Evolutionary conservation across 1,140 invertebrate species (phyloP), one percentile per base, ranked within the genome.

Genomic region (Steinernema feltiae): DNA sequence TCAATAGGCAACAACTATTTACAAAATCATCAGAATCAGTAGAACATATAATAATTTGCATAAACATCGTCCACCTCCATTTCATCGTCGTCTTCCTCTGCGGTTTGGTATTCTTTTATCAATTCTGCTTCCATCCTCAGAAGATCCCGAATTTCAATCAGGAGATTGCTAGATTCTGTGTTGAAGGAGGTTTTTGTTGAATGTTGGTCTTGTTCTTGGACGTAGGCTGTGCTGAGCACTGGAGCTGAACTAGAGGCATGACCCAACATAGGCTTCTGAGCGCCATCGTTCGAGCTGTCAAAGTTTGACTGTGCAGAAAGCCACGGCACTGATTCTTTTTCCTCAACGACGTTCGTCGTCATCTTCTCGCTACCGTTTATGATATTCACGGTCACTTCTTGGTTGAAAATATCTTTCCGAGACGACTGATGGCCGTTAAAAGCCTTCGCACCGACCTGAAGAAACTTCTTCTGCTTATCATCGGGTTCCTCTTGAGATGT

Each of bases 381-480:
- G 24, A 63, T 63, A 21, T 63, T 63, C 15, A 63, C 53, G 7
- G 53, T 63, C 2, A 63, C 53, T 27, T 63, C 53, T 27, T 63
- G 53, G 53, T 63, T 63, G 53, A 17, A 63, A 7, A 63, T 63
- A 27, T 63, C 53, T 27, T 63, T 63, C 53, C 53, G 53, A 63
- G 15, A n/a, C 7, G 53, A 15, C 7, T 63, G 53, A 21, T 63
- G 53, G 2, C 53, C 53, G 7, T 21, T 21, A 27, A 63, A 63
- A 21, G 53, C 53, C 53, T 63, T 63, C 7, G 53, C 53, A 17
- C 53, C 53, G 53, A 63, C 53, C 24, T 63, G 53, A 3, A 63
- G 24, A 21, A 63, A 63, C 53, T 63, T 81, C 48, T 69, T 72
- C 63, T 21, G 7, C n/a, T 41, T 72, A 30, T 74, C 48, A 27